Evolutionary conservation across 2,888 invertebrate species (phyloP).

Genomic region (Danaus chrysippus): DNA sequence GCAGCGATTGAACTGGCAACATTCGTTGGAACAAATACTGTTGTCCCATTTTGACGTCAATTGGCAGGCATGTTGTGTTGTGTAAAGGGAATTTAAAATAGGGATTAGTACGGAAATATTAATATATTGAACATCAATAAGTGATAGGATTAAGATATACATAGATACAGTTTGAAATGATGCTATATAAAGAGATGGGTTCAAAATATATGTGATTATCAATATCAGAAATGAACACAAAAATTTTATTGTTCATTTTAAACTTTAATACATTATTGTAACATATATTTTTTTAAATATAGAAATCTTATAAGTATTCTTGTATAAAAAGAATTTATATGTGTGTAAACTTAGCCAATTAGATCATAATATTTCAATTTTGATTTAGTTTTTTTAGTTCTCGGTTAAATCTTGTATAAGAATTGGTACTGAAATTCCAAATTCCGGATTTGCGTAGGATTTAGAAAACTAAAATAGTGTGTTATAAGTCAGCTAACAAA

Average conservation of each 20-base stretch:
- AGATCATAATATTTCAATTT: no score
- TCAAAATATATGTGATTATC: no score
- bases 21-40: conserved; percentile 30
- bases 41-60: conserved; percentile 41
- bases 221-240: no score
- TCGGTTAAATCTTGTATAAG: background rate
- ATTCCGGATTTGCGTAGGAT: background rate
- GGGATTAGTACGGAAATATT: conserved; percentile 14
- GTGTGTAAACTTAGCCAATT: no score
- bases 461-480: background rate
- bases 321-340: no score
- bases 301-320: no score
- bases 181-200: no score
- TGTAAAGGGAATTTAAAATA: conserved; percentile 33
- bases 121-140: background rate
- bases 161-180: no score
- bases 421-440: background rate
- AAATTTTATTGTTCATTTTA: no score
- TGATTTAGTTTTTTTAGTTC: background rate
- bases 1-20: conserved; percentile 29
- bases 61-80: conserved; percentile 35
- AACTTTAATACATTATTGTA: no score
- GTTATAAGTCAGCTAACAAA: conserved; percentile 1
- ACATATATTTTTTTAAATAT: no score
- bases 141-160: no score